Evolutionary conservation across 2,888 invertebrate species (phyloP), one percentile per base, ranked within the genome.

Genomic region (Cheilosia scutellata): DNA sequence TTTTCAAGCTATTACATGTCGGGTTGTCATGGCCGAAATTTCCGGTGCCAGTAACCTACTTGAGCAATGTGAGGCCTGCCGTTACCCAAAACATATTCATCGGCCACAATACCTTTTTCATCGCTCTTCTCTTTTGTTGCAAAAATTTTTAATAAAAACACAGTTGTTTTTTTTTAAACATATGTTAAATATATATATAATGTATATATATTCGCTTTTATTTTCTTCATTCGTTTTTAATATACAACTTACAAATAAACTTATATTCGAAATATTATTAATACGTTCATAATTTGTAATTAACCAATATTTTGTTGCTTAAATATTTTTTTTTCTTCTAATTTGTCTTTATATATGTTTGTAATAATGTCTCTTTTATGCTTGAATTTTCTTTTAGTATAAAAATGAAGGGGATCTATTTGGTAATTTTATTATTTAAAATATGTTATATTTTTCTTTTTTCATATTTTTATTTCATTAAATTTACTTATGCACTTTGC

Each of bases 151-250:
- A 49, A 65, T 16, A 42, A 5, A 16, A 55, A 60, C 27, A 42
- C 6, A 11, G 9, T 6, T 44, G 51, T 37, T 68, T 20, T 37
- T 68, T 20, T 68, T 82, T 72, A 70, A 74, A 83, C 78, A 83
- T 83, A 82, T 76, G 33, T 76, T 78, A 74, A 83, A 83, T 83
- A 83, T 83, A 80, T 80, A 74, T 74, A 74, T 82, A 42, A 66
- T 51, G 27, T 74, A 76, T 82, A 68, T 76, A 82, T 75, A 62
- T 83, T 57, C 76, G 70, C 57, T 65, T 82, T 72, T 55, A 74
- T 76, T 76, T 82, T 53, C 62, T 70, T 76, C 65, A 82, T 76
- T 76, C 65, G 58, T 62, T 83, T 71, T 82, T 62, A 78, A 83
- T 83, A 83, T 78, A 83, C 77, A 83, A 77, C 72, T 83, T 78